Evolutionary conservation across 2,797 vertebrate species (phyloP).

Genomic region (Craterocephalus amniculus): DNA sequence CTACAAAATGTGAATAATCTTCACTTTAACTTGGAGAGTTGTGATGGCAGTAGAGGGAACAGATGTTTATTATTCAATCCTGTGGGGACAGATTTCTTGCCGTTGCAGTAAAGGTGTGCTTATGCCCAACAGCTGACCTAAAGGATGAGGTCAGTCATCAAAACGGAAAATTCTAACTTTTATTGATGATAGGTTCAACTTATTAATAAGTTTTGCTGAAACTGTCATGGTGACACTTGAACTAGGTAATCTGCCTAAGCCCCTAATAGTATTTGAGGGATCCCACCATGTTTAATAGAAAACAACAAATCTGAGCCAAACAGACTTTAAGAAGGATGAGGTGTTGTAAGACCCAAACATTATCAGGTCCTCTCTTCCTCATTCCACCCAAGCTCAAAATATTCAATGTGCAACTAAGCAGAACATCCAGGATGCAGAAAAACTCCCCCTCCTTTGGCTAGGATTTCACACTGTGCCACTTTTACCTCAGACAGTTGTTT

Average conservation of each 20-base stretch:
- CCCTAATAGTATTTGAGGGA: too few species aligned
- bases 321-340: too few species aligned
- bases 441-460: too few species aligned
- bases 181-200: not conserved
- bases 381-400: not conserved
- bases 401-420: not conserved
- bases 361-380: too few species aligned
- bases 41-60: not conserved
- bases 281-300: too few species aligned
- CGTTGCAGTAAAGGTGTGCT: not conserved
- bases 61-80: not conserved
- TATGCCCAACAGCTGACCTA: not conserved
- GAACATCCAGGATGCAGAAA: too few species aligned
- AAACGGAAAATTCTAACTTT: not conserved
- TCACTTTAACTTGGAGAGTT: conserved; percentile 21
- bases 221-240: not conserved
- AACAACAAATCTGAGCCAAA: too few species aligned
- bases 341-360: too few species aligned
- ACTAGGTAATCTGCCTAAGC: too few species aligned
- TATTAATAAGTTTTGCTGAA: not conserved
- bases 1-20: conserved; percentile 20
- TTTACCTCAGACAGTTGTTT: not conserved
- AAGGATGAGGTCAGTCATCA: not conserved
- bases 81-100: not conserved
- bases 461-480: not conserved